Conservation (phyloP, 2,888 invertebrate genomes). For the Tinea semifulvella region DNA sequence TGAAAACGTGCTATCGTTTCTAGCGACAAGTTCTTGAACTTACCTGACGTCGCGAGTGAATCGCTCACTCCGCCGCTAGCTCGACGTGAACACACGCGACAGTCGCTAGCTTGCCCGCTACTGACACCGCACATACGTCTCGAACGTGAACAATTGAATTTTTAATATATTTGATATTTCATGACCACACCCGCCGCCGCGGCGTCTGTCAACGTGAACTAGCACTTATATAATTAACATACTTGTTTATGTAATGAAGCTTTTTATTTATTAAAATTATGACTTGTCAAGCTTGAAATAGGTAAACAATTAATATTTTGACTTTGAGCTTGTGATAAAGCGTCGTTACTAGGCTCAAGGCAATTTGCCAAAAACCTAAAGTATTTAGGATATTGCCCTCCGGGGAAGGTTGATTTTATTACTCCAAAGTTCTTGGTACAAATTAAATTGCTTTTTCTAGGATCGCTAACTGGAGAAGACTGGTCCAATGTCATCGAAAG, state of each 20-base stretch:
- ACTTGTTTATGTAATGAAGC: too few species aligned
- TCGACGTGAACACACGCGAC: conserved; percentile 24
- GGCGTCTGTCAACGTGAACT: neutral
- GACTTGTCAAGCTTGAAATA: too few species aligned
- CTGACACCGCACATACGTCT: too few species aligned
- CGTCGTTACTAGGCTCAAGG: conserved; percentile 14
- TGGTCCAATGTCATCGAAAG: conserved; percentile 67
- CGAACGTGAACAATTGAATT: neutral
- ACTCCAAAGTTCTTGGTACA: too few species aligned
- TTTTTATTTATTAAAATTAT: too few species aligned
- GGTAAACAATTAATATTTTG: too few species aligned
- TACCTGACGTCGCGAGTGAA: conserved; percentile 21
- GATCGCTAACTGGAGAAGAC: conserved; percentile 64
- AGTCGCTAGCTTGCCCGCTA: conserved; percentile 20
- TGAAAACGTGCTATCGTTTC: too few species aligned
- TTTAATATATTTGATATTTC: too few species aligned
- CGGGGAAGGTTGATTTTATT: conserved; percentile 20
- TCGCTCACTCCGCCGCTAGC: conserved; percentile 23
- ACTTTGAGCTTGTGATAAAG: neutral
- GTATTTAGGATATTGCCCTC: conserved; percentile 22
- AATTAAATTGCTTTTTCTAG: too few species aligned
- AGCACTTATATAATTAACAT: too few species aligned
- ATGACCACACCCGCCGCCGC: conserved; percentile 6
- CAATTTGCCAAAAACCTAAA: conserved; percentile 26
- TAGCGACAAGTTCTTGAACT: conserved; percentile 21